phyloP scores from a whole-genome alignment of 1,140 invertebrate genomes.

The Drosophila funebris region DNA sequence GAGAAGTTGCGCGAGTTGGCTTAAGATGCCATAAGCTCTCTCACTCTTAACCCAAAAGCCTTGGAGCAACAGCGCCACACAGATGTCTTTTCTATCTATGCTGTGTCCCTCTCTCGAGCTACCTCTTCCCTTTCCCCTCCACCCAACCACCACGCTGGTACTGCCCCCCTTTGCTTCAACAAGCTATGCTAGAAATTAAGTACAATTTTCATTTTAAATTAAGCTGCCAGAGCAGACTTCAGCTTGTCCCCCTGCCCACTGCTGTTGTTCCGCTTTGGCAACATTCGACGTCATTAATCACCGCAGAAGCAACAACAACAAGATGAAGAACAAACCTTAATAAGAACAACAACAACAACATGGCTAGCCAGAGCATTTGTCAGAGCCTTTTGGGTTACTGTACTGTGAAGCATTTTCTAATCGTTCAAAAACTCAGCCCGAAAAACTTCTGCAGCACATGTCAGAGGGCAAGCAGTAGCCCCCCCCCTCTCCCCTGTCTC shows the following conservation, averaged over 20 bases:
- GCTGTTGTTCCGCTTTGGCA: slow-evolving; percentile 39
- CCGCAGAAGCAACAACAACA: slow-evolving; percentile 60
- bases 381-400: slow-evolving; percentile 75
- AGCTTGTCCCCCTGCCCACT: background rate
- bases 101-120: no score
- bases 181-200: slow-evolving; percentile 69
- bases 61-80: slow-evolving; percentile 12
- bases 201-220: slow-evolving; percentile 82
- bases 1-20: slow-evolving; percentile 20
- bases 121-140: background rate
- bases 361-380: slow-evolving; percentile 65
- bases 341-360: slow-evolving; percentile 32
- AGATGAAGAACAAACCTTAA: slow-evolving; percentile 48
- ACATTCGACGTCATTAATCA: slow-evolving; percentile 78
- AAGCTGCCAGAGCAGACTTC: slow-evolving; percentile 61
- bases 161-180: background rate
- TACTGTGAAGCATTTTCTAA: slow-evolving; percentile 69
- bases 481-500: background rate
- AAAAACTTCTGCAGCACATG: slow-evolving; percentile 68
- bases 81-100: slow-evolving; percentile 17
- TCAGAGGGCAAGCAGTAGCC: slow-evolving; percentile 22
- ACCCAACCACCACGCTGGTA: background rate
- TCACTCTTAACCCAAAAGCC: slow-evolving; percentile 1
- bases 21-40: slow-evolving; percentile 46
- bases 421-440: slow-evolving; percentile 51